Conservation (phyloP, 37 sponge, comb jelly and placozoan species). For the Ephydatia muelleri region DNA sequence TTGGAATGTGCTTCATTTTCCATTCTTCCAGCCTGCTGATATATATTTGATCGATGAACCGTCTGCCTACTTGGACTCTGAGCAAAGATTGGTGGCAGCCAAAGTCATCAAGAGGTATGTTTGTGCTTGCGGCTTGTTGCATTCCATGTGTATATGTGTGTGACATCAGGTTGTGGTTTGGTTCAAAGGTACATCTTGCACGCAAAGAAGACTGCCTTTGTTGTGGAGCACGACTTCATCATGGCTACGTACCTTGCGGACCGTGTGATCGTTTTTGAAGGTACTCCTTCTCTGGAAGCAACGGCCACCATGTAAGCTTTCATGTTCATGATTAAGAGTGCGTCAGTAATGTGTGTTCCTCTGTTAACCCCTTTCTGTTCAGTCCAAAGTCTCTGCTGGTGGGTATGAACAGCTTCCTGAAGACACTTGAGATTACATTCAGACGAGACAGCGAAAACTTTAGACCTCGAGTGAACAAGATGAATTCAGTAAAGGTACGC, state of each 20-base stretch:
- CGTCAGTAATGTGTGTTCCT: not conserved
- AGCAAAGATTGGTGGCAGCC: conserved; percentile 95
- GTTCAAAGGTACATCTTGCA: conserved; percentile 88
- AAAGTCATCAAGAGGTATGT: conserved; percentile 93
- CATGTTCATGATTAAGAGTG: too few relatives aligned
- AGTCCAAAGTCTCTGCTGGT: conserved; percentile 86
- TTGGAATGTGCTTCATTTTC: not conserved
- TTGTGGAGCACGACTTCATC: conserved; percentile 99
- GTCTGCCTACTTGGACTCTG: conserved; percentile 98
- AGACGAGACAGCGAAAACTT: conserved; percentile 93
- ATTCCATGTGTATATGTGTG: not conserved
- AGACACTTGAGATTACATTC: conserved; percentile 91
- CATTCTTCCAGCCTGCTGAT: conserved; percentile 85
- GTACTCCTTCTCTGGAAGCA: conserved; percentile 86
- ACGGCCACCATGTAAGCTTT: conserved; percentile 68
- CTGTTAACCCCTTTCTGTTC: not conserved
- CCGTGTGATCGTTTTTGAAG: conserved; percentile 96
- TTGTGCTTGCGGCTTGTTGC: not conserved
- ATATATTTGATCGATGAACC: conserved; percentile 98
- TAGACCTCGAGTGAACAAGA: conserved; percentile 96
- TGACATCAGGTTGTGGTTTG: not conserved
- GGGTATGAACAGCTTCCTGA: conserved; percentile 97
- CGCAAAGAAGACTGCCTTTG: conserved; percentile 99
- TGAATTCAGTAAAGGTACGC: conserved; percentile 92
- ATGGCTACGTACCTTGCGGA: conserved; percentile 99